Evolutionary conservation across 2,888 invertebrate genomes (phyloP).

Genomic region (Neocrepidodera transversa): DNA sequence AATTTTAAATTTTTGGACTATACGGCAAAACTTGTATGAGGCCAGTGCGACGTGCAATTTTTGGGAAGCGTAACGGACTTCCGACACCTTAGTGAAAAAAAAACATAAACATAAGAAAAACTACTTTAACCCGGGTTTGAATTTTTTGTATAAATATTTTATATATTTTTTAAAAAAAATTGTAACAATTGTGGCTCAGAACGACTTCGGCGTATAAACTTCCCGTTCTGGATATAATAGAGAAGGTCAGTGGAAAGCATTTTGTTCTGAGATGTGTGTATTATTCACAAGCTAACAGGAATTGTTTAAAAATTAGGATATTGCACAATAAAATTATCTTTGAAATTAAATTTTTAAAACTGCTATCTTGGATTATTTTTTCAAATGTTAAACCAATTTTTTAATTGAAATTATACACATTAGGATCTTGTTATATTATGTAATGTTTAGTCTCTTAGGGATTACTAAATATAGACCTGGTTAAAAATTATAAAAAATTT

Average conservation of each 20-base stretch:
- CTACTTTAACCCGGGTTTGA: conserved; percentile 46
- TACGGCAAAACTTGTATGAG: conserved; percentile 50
- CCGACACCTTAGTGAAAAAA: conserved; percentile 44
- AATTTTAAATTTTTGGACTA: conserved; percentile 45
- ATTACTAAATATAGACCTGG: no score
- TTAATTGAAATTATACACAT: no score
- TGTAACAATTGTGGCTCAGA: conserved; percentile 31
- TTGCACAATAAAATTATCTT: no score
- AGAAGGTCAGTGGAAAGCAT: conserved; percentile 53
- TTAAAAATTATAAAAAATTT: no score
- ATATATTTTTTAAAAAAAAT: conserved; percentile 35
- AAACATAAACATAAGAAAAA: no score
- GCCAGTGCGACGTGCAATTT: conserved; percentile 53
- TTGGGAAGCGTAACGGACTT: conserved; percentile 47
- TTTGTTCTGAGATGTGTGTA: conserved; percentile 47
- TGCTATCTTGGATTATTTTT: no score
- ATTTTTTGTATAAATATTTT: conserved; percentile 51
- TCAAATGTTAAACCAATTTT: no score
- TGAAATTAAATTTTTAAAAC: no score
- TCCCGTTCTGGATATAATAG: conserved; percentile 34
- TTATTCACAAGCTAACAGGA: conserved; percentile 44
- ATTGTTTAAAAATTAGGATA: conserved; percentile 24
- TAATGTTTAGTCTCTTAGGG: no score
- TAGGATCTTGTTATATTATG: no score
- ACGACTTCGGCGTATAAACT: conserved; percentile 34